These are phyloP conservation scores for Philopotamus ludificatus DNA, from an alignment of 1,140 invertebrate genomes.

Conservation along the genomic window DNA sequence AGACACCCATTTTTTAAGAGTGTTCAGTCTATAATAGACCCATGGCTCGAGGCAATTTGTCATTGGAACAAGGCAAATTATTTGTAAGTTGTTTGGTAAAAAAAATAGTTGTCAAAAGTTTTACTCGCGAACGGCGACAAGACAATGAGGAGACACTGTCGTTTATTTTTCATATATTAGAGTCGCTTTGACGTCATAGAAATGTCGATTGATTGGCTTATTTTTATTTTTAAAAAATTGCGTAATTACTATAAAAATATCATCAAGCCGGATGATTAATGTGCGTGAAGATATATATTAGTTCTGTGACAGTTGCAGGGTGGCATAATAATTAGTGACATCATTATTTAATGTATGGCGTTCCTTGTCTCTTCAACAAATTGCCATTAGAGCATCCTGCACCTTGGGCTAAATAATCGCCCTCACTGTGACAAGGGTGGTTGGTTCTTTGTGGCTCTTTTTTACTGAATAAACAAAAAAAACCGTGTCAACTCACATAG, in stretches of 20 bases:
- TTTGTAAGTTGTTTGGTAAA: background rate
- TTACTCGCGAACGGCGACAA: too few relatives aligned
- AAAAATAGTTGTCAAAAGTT: background rate
- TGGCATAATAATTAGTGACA: slow-evolving; percentile 4
- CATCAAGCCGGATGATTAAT: slow-evolving; percentile 20
- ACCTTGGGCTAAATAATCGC: slow-evolving; percentile 7
- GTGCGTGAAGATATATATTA: background rate
- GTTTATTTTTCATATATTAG: background rate
- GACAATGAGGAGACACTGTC: too few relatives aligned
- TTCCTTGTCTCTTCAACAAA: background rate
- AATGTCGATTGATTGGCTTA: too few relatives aligned
- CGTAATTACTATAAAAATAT: too few relatives aligned
- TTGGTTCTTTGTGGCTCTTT: slow-evolving; percentile 6
- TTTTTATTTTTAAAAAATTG: background rate
- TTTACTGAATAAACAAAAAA: slow-evolving; percentile 14
- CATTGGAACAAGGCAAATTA: slow-evolving; percentile 2
- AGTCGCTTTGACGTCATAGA: background rate
- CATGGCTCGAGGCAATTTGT: background rate
- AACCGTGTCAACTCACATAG: slow-evolving; percentile 10
- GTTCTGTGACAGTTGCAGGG: slow-evolving; percentile 9
- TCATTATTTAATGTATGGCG: background rate
- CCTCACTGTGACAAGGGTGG: background rate
- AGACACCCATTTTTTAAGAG: background rate
- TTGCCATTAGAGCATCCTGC: background rate
- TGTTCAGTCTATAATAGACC: background rate